Evolutionary conservation across 1,140 invertebrate species (phyloP), one percentile per base, ranked within the genome.

Genomic region (Drosophila obscura): DNA sequence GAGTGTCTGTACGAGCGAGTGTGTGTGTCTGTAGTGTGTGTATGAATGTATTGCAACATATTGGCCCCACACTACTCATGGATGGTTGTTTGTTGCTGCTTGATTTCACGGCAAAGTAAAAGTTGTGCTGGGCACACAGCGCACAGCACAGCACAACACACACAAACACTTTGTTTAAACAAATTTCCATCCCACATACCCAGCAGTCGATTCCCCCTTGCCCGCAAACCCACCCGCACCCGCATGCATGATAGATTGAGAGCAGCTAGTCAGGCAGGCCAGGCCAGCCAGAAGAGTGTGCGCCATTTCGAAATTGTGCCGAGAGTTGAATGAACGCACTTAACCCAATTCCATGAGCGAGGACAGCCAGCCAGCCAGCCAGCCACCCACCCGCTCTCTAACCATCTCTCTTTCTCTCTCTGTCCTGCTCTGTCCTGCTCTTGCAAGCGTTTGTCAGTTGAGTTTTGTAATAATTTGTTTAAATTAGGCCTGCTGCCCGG

Each of bases 311-410:
- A 91, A 91, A 91, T 91, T 83, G 80, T 91, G 90, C 72, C 81
- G 88, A 84, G 74, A 91, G 90, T 91, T 91, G 85, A 91, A 91
- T 72, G 90, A 91, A 90, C 90, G 90, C 82, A 91, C 90, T 91
- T 91, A 91, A 91, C 90, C 90, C 31, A 90, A 91, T 82, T 91
- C 73, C 72, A 74, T 80, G 73, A 75, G 52, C 61, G 48, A 61
- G 61, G 67, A 19, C 19, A 19, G 19, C 19, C 19, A 19, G 19
- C 16, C 16, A n/a, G n/a, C 68, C 64, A 82, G 45, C 31, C 50
- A 39, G 3, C 35, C 35, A 39, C 4, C 35, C 35, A 39, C 4
- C 35, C 15, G 41, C 51, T 48, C 45, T 39, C 50, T 8, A 24
- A 0, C 15, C 52, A 45, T 5, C 49, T 56, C 51, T 59, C 19